A percentile compares a stretch with the other conserved stretches of the same genome.
Evolutionary conservation across 92 coral and sea anemone genomes (phyloP).

Genomic region (Montipora capitata): DNA sequence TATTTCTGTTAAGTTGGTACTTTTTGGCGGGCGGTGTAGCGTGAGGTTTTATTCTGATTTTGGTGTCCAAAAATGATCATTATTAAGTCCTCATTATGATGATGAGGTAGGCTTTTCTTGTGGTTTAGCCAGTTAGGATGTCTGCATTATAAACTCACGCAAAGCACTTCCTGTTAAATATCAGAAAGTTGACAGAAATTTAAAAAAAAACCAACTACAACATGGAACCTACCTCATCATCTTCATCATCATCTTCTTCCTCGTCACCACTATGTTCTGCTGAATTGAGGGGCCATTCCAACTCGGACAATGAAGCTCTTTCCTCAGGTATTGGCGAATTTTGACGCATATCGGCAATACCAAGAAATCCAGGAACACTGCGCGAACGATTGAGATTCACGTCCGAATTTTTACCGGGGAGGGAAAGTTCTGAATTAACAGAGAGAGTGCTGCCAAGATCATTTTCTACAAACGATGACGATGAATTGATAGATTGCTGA

Average conservation of each 20-base stretch:
- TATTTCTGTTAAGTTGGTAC: too few species aligned
- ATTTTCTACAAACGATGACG: constrained; percentile 48
- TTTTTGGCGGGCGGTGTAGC: too few species aligned
- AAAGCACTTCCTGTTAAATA: too few species aligned
- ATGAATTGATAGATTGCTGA: constrained; percentile 46
- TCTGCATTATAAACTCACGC: too few species aligned
- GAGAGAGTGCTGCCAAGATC: constrained; percentile 71
- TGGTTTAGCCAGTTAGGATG: too few species aligned
- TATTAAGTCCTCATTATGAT: too few species aligned
- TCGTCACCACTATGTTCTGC: constrained; percentile 25
- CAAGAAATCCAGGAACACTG: constrained; percentile 56
- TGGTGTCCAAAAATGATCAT: too few species aligned
- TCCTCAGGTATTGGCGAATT: constrained; percentile 61
- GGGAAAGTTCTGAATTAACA: constrained; percentile 33
- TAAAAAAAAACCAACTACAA: too few species aligned
- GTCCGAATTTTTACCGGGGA: constrained; percentile 25
- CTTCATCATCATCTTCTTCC: constrained; percentile 6
- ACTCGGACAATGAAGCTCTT: constrained; percentile 18
- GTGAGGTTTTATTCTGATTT: too few species aligned
- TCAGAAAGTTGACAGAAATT: too few species aligned
- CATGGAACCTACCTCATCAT: constrained; percentile 15
- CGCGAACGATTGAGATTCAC: constrained; percentile 45
- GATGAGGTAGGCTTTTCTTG: too few species aligned
- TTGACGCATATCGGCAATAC: constrained; percentile 32
- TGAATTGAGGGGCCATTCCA: constrained; percentile 17